Evolutionary conservation across 2,797 vertebrate genomes (phyloP), one percentile per base, ranked within the genome.

Genomic region (Myripristis jacobus): DNA sequence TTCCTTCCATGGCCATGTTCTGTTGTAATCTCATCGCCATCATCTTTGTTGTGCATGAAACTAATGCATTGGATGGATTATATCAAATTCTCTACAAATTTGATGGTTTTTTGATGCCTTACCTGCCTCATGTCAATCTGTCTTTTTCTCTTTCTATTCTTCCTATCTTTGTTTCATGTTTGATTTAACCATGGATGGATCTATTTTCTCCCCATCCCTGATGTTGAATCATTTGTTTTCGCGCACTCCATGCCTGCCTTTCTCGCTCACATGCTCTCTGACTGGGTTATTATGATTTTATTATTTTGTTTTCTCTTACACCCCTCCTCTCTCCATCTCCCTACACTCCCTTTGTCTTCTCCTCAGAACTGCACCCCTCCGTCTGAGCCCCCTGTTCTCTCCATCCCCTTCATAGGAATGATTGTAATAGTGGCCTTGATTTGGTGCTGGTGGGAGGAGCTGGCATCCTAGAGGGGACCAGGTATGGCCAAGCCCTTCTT

Each of bases 391-490:
- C 94, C 95, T 90, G 90, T 94, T 87, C 94, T 96, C 92, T 96
- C 95, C 92, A 90, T 95, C 91, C 94, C 95, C 93, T 93, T 96
- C 81, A 92, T 96, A 95, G 96, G 95, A 94, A 93, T 95, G 94
- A 94, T 96, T 95, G 94, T 96, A 91, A 94, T 96, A 92, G 91
- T 95, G 93, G 94, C 94, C 90, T 93, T 96, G 93, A 94, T 95
- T 92, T 95, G 96, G 96, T 97, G 96, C 94, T 97, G 96, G 94
- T 96, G 95, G 95, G 95, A 95, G 83, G 96, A 97, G 94, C 95
- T 95, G 87, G 94, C 94, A 34, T 94, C 95, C 92, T 96, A 96
- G 93, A 88, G 75, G 81, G 92, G 88, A 93, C 88, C 95, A 97
- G 96, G 96, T 97, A 97, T 85, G 94, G 92, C 89, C 93, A 89